Percentiles rank a stretch among this genome's conserved stretches.
Conservation (phyloP, 2,113 vertebrate genomes). For the Archilochus colubris region DNA sequence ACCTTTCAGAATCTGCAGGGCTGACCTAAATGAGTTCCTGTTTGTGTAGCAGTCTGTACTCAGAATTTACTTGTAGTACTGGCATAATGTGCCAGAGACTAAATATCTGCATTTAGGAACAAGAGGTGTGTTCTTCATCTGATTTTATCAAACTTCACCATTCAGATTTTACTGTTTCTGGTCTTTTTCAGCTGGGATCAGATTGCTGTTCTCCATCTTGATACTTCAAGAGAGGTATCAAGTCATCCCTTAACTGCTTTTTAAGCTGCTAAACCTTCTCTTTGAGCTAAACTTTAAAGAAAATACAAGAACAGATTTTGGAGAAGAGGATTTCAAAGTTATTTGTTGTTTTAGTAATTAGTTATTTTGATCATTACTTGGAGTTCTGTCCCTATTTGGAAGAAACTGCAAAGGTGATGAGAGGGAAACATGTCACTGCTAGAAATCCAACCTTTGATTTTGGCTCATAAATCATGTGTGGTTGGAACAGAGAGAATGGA, state of each 20-base stretch:
- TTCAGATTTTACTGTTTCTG: neutral
- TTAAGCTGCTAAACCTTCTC: neutral
- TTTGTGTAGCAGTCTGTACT: neutral
- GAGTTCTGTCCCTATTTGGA: neutral
- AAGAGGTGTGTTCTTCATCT: neutral
- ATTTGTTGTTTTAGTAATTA: neutral
- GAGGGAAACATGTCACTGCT: neutral
- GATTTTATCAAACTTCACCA: neutral
- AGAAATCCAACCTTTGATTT: conserved; percentile 24
- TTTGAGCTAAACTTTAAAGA: neutral
- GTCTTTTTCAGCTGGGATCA: neutral
- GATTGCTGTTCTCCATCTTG: neutral
- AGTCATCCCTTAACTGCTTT: neutral
- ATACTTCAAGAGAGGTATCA: neutral
- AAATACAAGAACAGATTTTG: neutral
- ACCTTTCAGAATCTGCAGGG: neutral
- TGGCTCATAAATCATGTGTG: conserved; percentile 31
- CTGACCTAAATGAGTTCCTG: neutral
- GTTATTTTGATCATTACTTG: neutral
- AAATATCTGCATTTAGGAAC: neutral
- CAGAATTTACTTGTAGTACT: neutral
- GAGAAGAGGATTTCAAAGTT: neutral
- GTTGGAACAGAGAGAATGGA: neutral
- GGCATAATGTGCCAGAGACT: neutral
- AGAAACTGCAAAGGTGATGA: neutral